Base-by-base conservation (phyloP, 1,140 invertebrate genomes). In the Heliconius melpomene region DNA sequence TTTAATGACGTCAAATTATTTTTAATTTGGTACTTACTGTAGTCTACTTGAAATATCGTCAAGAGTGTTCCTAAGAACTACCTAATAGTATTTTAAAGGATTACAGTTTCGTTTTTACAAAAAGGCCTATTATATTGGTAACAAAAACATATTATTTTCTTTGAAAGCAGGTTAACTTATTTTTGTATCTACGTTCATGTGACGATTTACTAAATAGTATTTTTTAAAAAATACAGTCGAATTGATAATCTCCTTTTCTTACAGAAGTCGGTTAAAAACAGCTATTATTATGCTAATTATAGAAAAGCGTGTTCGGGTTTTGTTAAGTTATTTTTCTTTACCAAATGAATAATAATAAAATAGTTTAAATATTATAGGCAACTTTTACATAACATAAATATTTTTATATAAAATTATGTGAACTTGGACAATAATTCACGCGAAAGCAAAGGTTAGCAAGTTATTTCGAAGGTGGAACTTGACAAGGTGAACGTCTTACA, bases 401-500 rank as follows among this genome's bases (percentile, higher is more conserved):
- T 20, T 52, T n/a, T n/a, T 23, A 72, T 72, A 72, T 72, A 13
- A 72, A 72, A 40, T 72, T 38, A 40, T 40, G 32, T 72, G 36
- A 38, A 38, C 71, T 20, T 38, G 71, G 20, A 20, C 71, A n/a
- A 72, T 72, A 16, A 72, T 26, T 71, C 70, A 32, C 70, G 71
- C 71, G 38, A 72, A 72, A 72, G 18, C 36, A 72, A 72, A 72
- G 36, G 71, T 72, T 40, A 72, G 36, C 71, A 40, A 72, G 71
- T 40, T 40, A 38, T 72, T 72, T 72, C 71, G 71, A 72, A 72
- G 71, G 71, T 72, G 29, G 36, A 1, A n/a, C n/a, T n/a, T 72
- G 71, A 72, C 71, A 72, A 72, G 71, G 71, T 72, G 71, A 72
- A 72, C 71, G 16, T 38, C 29, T 72, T 72, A 40, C n/a, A 20